These are phyloP conservation scores for Prenolepis imparis DNA, from an alignment of 2,888 invertebrate genomes.

Conservation along the genomic window DNA sequence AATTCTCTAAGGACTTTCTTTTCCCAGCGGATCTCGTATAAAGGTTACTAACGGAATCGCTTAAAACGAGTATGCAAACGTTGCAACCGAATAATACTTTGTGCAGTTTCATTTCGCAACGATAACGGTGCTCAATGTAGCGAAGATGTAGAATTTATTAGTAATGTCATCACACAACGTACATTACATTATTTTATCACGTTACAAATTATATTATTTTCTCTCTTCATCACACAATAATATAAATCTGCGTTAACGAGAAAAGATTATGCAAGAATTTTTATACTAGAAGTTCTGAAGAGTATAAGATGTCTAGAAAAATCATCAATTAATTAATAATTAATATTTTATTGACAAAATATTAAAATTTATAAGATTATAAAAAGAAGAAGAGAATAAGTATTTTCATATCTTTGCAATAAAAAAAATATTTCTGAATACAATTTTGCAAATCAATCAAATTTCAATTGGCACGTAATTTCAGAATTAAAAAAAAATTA, in stretches of 20 bases:
- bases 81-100: conserved; percentile 39
- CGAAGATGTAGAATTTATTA: conserved; percentile 9
- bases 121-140: conserved; percentile 4
- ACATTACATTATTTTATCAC: neutral
- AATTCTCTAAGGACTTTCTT: conserved; percentile 48
- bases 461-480: neutral
- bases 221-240: neutral
- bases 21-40: conserved; percentile 22
- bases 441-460: neutral
- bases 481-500: neutral
- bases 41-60: conserved; percentile 53
- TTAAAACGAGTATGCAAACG: conserved; percentile 45
- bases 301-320: neutral
- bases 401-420: neutral
- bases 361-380: neutral
- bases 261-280: neutral
- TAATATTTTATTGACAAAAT: neutral
- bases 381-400: neutral
- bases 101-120: conserved; percentile 28
- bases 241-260: neutral
- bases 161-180: neutral
- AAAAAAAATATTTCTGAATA: neutral
- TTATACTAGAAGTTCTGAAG: neutral
- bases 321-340: neutral
- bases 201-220: neutral